Evolutionary conservation across 2,797 vertebrate species (phyloP).

Genomic region (Telmatherina bonti): DNA sequence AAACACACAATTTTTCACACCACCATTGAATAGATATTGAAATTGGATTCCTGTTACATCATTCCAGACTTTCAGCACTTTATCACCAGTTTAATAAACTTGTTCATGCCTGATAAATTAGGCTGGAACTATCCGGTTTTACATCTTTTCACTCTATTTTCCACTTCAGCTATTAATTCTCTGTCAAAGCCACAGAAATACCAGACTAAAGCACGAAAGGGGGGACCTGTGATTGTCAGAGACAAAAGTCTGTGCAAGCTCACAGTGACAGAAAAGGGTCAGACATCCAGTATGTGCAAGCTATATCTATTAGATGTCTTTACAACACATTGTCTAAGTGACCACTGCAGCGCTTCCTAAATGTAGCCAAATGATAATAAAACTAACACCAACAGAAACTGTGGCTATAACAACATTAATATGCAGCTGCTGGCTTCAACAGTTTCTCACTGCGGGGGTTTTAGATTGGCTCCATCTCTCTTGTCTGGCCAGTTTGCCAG

Average conservation of each 20-base stretch:
- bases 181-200: slow-evolving; percentile 30
- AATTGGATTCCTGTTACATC: slow-evolving; percentile 12
- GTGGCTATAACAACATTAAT: slow-evolving; percentile 74
- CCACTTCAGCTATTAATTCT: slow-evolving; percentile 27
- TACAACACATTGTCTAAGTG: slow-evolving; percentile 26
- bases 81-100: slow-evolving; percentile 53
- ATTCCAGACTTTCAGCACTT: slow-evolving; percentile 22
- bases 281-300: slow-evolving; percentile 45
- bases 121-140: slow-evolving; percentile 39
- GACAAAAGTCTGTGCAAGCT: slow-evolving; percentile 45
- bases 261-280: slow-evolving; percentile 63
- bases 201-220: slow-evolving; percentile 8
- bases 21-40: not conserved
- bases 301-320: no score
- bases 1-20: not conserved
- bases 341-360: slow-evolving; percentile 47
- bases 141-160: slow-evolving; percentile 38
- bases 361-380: slow-evolving; percentile 63
- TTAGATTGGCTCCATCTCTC: slow-evolving; percentile 76
- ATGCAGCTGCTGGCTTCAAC: slow-evolving; percentile 68
- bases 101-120: slow-evolving; percentile 29
- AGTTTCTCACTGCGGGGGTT: slow-evolving; percentile 61
- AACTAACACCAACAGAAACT: slow-evolving; percentile 72
- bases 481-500: slow-evolving; percentile 73
- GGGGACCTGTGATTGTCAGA: slow-evolving; percentile 24